Percentiles rank a stretch among this genome's conserved stretches.
Evolutionary conservation across 2,113 vertebrate species (phyloP).

Genomic region (Eupsittula cactorum): DNA sequence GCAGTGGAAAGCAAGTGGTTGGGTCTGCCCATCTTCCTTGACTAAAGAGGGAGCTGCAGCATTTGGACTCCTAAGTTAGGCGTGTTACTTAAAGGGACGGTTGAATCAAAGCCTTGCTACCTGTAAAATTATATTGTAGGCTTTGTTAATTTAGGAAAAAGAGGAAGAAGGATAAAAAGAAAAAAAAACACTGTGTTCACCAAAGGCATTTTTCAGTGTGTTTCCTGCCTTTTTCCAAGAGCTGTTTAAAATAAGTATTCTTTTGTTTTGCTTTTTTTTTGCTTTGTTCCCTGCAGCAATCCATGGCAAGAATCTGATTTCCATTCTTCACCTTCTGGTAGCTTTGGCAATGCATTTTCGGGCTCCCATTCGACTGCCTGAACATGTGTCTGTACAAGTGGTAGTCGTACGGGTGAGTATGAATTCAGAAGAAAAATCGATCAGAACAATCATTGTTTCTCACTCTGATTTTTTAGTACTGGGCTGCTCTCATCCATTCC

Average conservation of each 20-base stretch:
- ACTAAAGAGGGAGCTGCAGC: not conserved
- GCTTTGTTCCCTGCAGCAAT: slow-evolving; percentile 77
- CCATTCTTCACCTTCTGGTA: slow-evolving; percentile 91
- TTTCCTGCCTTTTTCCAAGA: not conserved
- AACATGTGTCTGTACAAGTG: slow-evolving; percentile 90
- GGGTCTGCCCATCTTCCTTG: not conserved
- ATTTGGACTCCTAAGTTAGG: not conserved
- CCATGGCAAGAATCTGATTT: slow-evolving; percentile 92
- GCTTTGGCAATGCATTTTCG: slow-evolving; percentile 90
- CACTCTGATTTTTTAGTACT: not conserved
- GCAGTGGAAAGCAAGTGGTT: not conserved
- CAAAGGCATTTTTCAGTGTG: not conserved
- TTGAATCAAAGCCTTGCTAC: not conserved
- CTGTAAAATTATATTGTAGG: not conserved
- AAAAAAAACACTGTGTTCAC: not conserved
- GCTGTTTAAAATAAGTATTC: not conserved
- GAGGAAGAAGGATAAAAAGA: not conserved
- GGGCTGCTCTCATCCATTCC: not conserved
- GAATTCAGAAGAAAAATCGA: fast-evolving
- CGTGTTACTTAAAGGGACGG: not conserved
- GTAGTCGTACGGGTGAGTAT: slow-evolving; percentile 89
- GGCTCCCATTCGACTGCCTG: slow-evolving; percentile 90
- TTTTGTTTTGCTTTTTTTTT: not conserved
- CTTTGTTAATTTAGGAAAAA: not conserved
- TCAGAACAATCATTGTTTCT: not conserved